Percentiles rank a stretch among this genome's conserved stretches.
These are phyloP conservation scores for Upupa epops DNA, from an alignment of 2,113 vertebrate species.

Conservation along the genomic window DNA sequence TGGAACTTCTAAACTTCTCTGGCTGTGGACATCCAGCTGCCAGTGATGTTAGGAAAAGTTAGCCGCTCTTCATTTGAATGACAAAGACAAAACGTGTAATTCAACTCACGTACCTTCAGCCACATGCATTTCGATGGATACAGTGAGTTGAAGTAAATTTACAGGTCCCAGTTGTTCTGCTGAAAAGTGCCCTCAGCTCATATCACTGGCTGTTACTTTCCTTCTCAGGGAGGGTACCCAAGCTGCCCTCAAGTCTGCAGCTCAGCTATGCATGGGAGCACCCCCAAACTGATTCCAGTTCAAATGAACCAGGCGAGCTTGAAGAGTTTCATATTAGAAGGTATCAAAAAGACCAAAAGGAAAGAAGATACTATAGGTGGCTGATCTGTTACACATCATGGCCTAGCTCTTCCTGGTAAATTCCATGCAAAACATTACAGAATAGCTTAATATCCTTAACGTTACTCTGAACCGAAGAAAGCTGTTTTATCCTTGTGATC, in stretches of 20 bases:
- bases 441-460: neutral
- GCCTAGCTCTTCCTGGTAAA: neutral
- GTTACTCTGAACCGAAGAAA: neutral
- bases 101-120: neutral
- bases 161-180: neutral
- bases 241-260: neutral
- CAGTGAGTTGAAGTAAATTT: neutral
- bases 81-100: neutral
- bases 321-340: neutral
- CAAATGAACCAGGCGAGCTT: neutral
- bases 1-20: neutral
- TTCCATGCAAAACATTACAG: neutral
- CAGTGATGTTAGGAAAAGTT: neutral
- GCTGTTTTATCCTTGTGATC: slow-evolving; percentile 28
- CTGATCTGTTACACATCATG: neutral
- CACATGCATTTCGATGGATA: neutral
- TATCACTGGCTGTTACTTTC: accelerated
- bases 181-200: neutral
- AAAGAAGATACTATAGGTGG: neutral
- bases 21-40: neutral
- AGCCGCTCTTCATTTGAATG: neutral
- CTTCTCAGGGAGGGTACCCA: neutral
- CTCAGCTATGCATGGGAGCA: neutral
- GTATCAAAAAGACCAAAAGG: neutral
- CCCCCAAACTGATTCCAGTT: neutral